A percentile compares a stretch with the other conserved stretches of the same genome.
phyloP scores from a whole-genome alignment of 1,140 invertebrate species.

The Drosophila punjabiensis region DNA sequence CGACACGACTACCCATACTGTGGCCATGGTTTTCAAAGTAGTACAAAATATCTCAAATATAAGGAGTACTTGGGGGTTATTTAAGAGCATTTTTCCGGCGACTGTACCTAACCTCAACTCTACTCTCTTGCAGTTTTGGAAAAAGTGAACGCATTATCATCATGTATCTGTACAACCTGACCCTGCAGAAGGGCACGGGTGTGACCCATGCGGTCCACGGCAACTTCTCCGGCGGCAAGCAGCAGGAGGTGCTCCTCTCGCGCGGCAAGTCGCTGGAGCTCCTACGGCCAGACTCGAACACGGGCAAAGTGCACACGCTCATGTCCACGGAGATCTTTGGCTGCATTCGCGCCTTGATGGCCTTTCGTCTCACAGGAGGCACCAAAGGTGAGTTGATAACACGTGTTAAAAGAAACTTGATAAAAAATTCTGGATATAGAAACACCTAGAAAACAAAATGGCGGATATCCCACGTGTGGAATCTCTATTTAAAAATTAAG shows the following conservation, averaged over 20 bases:
- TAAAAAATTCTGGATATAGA: neutral
- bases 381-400: constrained; percentile 91
- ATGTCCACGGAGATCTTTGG: constrained; percentile 99
- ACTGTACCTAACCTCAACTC: constrained; percentile 64
- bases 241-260: constrained; percentile 98
- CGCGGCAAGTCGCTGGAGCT: constrained; percentile 98
- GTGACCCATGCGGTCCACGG: constrained; percentile 99
- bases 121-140: constrained; percentile 44
- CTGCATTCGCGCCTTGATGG: constrained; percentile 97
- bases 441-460: constrained; percentile 4
- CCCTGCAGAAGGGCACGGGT: constrained; percentile 97
- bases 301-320: constrained; percentile 98
- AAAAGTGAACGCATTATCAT: constrained; percentile 12
- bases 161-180: constrained; percentile 99
- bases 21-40: constrained; percentile 82
- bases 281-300: constrained; percentile 97
- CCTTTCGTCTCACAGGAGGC: constrained; percentile 98
- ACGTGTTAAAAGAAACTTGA: neutral
- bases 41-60: constrained; percentile 56
- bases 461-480: neutral
- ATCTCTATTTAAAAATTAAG: neutral
- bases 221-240: constrained; percentile 98
- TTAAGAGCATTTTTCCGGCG: neutral
- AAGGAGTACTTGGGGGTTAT: neutral
- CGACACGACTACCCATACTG: constrained; percentile 80